Percentiles rank a stretch among this genome's conserved stretches.
Evolutionary conservation across 2,888 invertebrate species (phyloP).

Genomic region (Rhamphomyia laevipes): DNA sequence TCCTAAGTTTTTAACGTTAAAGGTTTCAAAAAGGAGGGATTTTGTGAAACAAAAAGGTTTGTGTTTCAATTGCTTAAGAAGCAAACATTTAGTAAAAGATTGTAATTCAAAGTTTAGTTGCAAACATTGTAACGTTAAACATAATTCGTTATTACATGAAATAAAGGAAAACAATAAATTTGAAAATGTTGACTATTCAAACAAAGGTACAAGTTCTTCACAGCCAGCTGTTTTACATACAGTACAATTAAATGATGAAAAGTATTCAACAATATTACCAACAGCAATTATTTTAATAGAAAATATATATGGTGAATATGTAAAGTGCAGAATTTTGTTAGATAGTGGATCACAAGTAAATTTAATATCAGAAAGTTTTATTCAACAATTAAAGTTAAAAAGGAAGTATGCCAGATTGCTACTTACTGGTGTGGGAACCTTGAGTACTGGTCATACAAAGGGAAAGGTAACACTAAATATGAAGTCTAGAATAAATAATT

Average conservation of each 20-base stretch:
- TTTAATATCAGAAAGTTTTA: constrained; percentile 4
- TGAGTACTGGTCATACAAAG: constrained; percentile 1
- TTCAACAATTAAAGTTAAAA: constrained; percentile 2
- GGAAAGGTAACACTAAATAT: not conserved
- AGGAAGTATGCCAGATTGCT: not conserved
- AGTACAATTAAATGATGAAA: not conserved
- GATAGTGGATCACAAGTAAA: constrained; percentile 7
- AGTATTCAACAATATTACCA: constrained; percentile 5
- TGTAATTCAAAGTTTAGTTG: constrained; percentile 4
- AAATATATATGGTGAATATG: not conserved
- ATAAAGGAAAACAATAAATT: not conserved
- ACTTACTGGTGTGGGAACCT: not conserved
- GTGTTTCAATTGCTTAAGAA: constrained; percentile 5
- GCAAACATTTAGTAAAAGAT: not conserved
- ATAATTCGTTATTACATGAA: constrained; percentile 6
- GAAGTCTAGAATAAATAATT: not conserved
- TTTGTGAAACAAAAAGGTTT: constrained; percentile 6
- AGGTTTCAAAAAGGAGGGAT: constrained; percentile 2
- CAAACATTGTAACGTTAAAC: constrained; percentile 4
- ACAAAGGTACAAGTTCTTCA: not conserved
- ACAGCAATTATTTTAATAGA: constrained; percentile 4
- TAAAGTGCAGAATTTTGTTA: constrained; percentile 5
- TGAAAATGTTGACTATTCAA: not conserved
- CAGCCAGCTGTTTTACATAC: not conserved
- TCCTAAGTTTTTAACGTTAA: not conserved